Percentiles rank a stretch among this genome's conserved stretches.
These are phyloP conservation scores for Callipepla squamata DNA, from an alignment of 2,113 vertebrate species.

Conservation along the genomic window DNA sequence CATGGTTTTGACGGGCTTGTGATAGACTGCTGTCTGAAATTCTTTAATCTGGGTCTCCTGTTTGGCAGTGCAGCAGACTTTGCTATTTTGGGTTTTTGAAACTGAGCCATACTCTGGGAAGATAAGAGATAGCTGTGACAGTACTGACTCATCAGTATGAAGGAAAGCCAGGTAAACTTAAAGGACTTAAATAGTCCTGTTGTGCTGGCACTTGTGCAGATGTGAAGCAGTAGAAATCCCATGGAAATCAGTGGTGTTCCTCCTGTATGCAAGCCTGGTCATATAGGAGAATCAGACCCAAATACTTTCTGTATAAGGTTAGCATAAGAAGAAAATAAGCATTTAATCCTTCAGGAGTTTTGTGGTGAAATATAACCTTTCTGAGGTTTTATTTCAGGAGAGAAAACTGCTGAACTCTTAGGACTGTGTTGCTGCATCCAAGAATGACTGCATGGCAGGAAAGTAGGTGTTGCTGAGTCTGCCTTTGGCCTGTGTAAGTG, in stretches of 20 bases:
- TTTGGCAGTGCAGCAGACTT: conserved; percentile 72
- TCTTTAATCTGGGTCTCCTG: conserved; percentile 73
- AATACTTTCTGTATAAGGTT: background rate
- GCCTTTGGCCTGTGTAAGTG: background rate
- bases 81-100: conserved; percentile 74
- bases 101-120: conserved; percentile 56
- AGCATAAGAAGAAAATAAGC: background rate
- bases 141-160: conserved; percentile 66
- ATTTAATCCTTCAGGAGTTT: background rate
- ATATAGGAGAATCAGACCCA: background rate
- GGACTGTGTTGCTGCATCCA: background rate
- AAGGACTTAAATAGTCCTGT: background rate
- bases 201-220: background rate
- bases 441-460: background rate
- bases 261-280: accelerated
- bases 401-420: background rate
- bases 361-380: background rate
- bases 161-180: conserved; percentile 46
- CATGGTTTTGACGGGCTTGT: conserved; percentile 72
- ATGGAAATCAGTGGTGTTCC: background rate
- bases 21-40: conserved; percentile 77
- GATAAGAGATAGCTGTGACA: conserved; percentile 36
- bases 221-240: background rate
- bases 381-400: background rate
- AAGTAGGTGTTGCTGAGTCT: background rate